A percentile compares a stretch with the other conserved stretches of the same genome.
phyloP scores from a whole-genome alignment of 2,113 vertebrate genomes.

The Megaceryle torquata region DNA sequence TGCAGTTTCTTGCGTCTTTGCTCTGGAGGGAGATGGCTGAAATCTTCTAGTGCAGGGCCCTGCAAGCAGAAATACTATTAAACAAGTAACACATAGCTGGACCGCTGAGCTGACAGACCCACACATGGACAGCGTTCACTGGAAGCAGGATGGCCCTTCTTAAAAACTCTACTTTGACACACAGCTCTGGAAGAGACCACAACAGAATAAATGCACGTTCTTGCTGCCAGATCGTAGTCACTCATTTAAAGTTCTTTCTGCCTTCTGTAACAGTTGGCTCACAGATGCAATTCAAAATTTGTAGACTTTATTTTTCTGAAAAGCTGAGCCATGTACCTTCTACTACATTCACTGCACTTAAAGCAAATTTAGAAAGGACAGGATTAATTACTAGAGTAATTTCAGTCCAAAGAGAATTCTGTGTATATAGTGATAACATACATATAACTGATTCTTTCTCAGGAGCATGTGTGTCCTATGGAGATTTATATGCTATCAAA shows the following conservation, averaged over 20 bases:
- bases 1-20: constrained; percentile 96
- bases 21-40: constrained; percentile 96
- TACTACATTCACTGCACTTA: neutral
- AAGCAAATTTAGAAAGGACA: neutral
- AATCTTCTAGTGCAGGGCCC: constrained; percentile 93
- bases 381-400: neutral
- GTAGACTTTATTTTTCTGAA: neutral
- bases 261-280: neutral
- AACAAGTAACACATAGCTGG: neutral
- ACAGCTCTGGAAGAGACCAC: neutral
- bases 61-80: constrained; percentile 65
- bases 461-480: neutral
- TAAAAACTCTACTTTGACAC: neutral
- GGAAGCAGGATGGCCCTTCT: constrained; percentile 43
- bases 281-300: neutral
- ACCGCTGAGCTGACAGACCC: constrained; percentile 29
- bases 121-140: constrained; percentile 33
- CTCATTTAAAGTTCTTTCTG: neutral
- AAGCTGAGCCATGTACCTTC: neutral
- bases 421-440: neutral
- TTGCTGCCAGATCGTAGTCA: neutral
- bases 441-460: neutral
- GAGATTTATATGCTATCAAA: neutral
- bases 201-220: neutral
- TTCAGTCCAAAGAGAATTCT: neutral